phyloP scores from a whole-genome alignment of 2,113 vertebrate genomes.

The Pluvialis apricaria region DNA sequence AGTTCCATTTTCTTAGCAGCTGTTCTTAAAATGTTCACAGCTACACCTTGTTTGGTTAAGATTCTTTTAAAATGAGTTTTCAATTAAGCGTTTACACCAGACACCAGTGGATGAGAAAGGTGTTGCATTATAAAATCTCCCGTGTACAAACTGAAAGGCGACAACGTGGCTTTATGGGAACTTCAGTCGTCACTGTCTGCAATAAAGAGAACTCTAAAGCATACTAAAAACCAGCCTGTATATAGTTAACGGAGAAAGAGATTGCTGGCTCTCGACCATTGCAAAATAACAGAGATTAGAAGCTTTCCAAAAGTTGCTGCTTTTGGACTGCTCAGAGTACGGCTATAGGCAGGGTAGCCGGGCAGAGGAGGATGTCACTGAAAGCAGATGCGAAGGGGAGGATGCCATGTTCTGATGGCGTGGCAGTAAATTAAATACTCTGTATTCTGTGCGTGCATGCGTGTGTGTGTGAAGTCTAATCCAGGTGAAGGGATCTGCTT shows the following conservation, averaged over 20 bases:
- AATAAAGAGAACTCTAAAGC: constrained; percentile 33
- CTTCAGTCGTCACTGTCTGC: constrained; percentile 16
- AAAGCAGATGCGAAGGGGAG: background rate
- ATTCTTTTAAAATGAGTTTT: constrained; percentile 27
- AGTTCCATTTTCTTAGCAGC: constrained; percentile 42
- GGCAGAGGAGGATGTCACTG: background rate
- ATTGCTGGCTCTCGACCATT: background rate
- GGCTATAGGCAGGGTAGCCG: background rate
- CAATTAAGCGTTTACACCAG: constrained; percentile 32
- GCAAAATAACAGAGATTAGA: background rate
- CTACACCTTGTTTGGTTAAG: constrained; percentile 30
- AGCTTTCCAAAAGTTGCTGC: background rate
- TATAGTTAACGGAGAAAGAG: constrained; percentile 14
- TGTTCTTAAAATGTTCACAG: background rate
- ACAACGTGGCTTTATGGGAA: background rate
- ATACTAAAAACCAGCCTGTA: constrained; percentile 35
- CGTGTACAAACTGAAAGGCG: background rate
- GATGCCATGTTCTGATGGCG: background rate
- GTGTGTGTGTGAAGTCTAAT: background rate
- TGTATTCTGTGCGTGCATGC: constrained; percentile 13
- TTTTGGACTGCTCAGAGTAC: background rate
- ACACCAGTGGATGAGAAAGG: background rate
- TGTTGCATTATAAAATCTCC: background rate
- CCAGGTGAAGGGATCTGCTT: constrained; percentile 29
- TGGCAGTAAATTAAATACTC: constrained; percentile 1